phyloP scores from a whole-genome alignment of 2,797 vertebrate species.

The Neopelma chrysocephalum region DNA sequence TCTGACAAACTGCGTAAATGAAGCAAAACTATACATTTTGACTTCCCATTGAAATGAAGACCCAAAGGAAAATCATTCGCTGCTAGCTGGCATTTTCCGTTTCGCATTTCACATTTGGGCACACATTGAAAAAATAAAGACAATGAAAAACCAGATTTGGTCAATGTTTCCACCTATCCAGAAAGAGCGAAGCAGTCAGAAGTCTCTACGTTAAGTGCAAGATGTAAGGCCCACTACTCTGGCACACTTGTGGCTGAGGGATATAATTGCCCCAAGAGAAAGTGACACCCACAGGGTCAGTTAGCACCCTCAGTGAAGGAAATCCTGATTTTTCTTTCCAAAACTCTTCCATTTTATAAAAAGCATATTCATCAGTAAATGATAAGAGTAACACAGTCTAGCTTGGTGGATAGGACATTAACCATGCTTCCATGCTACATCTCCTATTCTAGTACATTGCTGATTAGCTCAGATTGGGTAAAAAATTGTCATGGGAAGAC shows the following conservation, averaged over 20 bases:
- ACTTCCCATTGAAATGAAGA: background rate
- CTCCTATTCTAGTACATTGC: background rate
- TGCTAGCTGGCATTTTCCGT: background rate
- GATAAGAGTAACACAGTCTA: background rate
- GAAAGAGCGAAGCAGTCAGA: background rate
- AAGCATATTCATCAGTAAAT: background rate
- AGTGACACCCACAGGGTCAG: background rate
- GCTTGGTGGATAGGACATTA: background rate
- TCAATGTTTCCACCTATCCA: background rate
- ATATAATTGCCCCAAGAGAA: background rate
- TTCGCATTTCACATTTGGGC: background rate
- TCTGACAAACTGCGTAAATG: background rate
- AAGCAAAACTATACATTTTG: background rate
- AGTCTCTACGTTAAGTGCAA: background rate
- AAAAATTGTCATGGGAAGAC: background rate
- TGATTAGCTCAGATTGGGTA: background rate
- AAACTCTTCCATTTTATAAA: background rate
- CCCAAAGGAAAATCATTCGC: background rate
- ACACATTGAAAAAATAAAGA: background rate
- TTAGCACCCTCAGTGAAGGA: background rate
- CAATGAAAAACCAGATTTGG: background rate
- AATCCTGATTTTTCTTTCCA: background rate
- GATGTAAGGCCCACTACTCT: background rate
- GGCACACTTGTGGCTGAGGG: fast-evolving
- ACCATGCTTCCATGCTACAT: background rate